Conservation (phyloP, 2,888 invertebrate genomes). For the Stenodera caucasica region DNA sequence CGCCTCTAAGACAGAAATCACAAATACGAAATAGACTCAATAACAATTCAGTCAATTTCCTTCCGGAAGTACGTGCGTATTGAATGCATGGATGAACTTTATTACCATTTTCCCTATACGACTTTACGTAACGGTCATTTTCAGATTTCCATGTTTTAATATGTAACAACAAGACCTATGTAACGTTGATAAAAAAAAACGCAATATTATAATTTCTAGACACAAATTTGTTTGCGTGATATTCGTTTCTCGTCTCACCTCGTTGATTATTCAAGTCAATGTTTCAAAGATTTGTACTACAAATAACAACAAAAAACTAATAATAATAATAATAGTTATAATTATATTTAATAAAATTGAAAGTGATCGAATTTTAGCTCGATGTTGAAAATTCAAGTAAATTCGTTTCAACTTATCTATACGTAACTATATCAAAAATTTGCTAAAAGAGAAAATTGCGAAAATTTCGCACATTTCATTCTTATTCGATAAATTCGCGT, state of each 20-base stretch:
- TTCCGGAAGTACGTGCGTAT: constrained; percentile 23
- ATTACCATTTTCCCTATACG: constrained; percentile 17
- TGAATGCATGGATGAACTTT: constrained; percentile 21
- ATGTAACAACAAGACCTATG: constrained; percentile 4
- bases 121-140: constrained; percentile 6
- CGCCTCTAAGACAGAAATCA: background rate
- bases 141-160: background rate
- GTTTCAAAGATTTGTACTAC: background rate
- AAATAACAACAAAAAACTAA: too few species aligned
- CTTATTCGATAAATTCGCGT: background rate
- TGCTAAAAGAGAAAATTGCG: too few species aligned
- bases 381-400: too few species aligned
- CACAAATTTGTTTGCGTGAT: constrained; percentile 8
- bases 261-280: constrained; percentile 7
- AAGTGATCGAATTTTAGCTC: background rate
- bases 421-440: too few species aligned
- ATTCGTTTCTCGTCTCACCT: background rate
- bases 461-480: background rate
- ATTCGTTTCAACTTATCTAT: too few species aligned
- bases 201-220: constrained; percentile 11
- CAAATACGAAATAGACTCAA: constrained; percentile 5
- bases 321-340: too few species aligned
- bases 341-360: background rate
- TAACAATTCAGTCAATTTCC: constrained; percentile 12
- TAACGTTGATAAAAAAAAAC: constrained; percentile 13